Base-by-base conservation (phyloP, 2,113 vertebrate genomes). In the Gyps fulvus region DNA sequence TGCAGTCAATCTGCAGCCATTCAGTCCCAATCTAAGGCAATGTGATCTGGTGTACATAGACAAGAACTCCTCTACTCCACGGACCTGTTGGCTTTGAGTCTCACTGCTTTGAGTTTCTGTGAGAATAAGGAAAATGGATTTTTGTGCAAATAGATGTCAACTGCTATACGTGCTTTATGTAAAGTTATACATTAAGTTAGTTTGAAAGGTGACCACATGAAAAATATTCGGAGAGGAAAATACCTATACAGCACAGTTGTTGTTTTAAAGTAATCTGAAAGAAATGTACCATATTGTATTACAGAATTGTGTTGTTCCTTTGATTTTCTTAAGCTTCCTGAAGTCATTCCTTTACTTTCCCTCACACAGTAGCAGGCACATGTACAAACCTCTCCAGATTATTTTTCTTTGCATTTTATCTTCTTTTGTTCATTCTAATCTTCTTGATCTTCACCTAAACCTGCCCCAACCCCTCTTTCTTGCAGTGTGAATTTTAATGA, bases 401-500 rank as follows among this genome's bases (percentile, higher is more conserved):
- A 20, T 36, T 88, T 85, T 91, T 32, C 18, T 81, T 87, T 11
- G 17, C 12, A 27, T 90, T 76, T 96, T 67, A 25, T 42, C 58
- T 50, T 83, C 20, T 84, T 91, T 50, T 76, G 11, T 19, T 67
- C 14, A 57, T 73, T 93, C 85, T 91, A 90, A 95, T 83, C 5
- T 17, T 94, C 11, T 31, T 77, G 85, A 94, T 97, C 90, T 70
- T 87, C 69, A 57, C 61, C 81, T 95, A 94, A 67, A 95, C 66
- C 79, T 96, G 72, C 59, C 86, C 21, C 76, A 93, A 42, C n/a
- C 54, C n/a, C 59, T 79, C 58, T 91, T 80, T 80, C 62, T 96
- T 86, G 69, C 34, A 83, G 70, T 84, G 45, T 94, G 86, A 95
- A 97, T 94, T 95, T 96, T 96, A 97, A 97, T 62, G 58, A 91